Conservation (phyloP, 1,140 invertebrate species). For the Caenorhabditis tropicalis region DNA sequence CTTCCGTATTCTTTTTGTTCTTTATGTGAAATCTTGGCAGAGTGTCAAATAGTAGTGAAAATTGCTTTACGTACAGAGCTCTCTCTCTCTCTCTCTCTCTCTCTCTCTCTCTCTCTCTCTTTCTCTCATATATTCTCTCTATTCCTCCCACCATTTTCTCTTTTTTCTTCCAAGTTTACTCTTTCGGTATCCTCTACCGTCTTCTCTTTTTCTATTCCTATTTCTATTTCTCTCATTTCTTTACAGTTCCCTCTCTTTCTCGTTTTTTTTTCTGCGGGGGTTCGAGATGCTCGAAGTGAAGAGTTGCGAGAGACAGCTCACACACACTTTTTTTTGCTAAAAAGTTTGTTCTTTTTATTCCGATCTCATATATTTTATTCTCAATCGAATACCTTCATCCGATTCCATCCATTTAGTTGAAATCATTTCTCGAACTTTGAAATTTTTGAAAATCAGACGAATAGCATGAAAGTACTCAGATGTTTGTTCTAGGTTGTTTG, state of each 20-base stretch:
- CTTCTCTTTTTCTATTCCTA: background rate
- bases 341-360: constrained; percentile 27
- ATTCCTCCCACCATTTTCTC: no score
- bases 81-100: background rate
- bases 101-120: background rate
- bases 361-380: background rate
- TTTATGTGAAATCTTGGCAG: background rate
- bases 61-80: constrained; percentile 1
- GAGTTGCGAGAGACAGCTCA: background rate
- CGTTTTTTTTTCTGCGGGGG: constrained; percentile 1
- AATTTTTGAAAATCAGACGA: no score
- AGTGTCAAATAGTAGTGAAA: constrained; percentile 42
- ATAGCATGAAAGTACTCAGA: background rate
- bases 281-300: constrained; percentile 26
- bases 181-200: constrained; percentile 35
- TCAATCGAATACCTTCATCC: background rate
- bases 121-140: no score
- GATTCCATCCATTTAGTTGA: no score
- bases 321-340: background rate
- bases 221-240: background rate
- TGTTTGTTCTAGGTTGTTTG: background rate
- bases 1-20: background rate
- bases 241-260: background rate
- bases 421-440: no score
- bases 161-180: constrained; percentile 38